Evolutionary conservation across 2,888 invertebrate species (phyloP), one percentile per base, ranked within the genome.

Genomic region (Zaprionus bogoriensis): DNA sequence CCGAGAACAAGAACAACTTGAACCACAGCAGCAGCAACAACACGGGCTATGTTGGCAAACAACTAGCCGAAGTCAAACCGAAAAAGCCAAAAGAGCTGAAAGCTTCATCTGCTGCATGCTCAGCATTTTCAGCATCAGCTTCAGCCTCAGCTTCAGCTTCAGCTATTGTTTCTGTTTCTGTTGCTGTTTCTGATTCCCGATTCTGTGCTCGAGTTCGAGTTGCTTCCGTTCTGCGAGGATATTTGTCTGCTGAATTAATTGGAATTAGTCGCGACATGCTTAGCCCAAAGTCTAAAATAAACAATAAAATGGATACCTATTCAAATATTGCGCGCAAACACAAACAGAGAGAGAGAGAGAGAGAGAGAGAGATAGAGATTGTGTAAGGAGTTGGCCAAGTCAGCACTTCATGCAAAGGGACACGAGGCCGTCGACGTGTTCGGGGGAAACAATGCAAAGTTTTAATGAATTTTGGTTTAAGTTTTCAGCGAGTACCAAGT

Each of bases 191-290:
- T 19, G 22, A 22, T 5, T 39, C 22, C 2, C 20, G 20, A 39
- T n/a, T 10, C 45, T 28, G 27, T 12, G 23, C 27, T 6, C 25
- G 10, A 44, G 42, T 25, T 62, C 52, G 58, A 66, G 71, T 77
- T 74, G 74, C 77, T 80, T 83, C 77, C 80, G 83, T 53, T 68
- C 75, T 82, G 82, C 52, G 73, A 79, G 82, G 75, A 82, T 87
- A 82, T 86, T 85, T 87, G 87, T 87, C 87, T 85, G 86, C 74
- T 76, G 83, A 86, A 85, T 87, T 87, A 86, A 86, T 86, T 86
- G 87, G 87, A 86, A 85, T 86, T 83, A 87, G 87, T 87, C 85
- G 86, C 86, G 86, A 86, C 86, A 81, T 86, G 83, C 87, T 83
- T 83, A 83, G 87, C 81, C 80, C 84, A 78, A 74, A 87, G 85